A percentile compares a stretch with the other conserved stretches of the same genome.
Evolutionary conservation across 2,797 vertebrate genomes (phyloP).

Genomic region (Danio choprae): DNA sequence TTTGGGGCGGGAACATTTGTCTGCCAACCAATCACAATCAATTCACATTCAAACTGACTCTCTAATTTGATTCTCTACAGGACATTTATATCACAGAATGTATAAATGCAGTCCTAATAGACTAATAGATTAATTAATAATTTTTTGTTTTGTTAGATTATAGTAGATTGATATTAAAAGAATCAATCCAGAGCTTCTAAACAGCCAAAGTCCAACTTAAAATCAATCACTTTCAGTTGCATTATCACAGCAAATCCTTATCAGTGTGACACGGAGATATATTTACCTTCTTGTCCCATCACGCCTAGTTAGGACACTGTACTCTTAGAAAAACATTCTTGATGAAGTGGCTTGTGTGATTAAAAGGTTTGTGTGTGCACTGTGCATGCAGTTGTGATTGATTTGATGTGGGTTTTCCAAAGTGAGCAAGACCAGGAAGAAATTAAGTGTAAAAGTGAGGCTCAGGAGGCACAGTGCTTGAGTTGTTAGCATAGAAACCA

Average conservation of each 20-base stretch:
- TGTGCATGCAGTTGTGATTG: slow-evolving; percentile 15
- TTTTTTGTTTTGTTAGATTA: too few relatives aligned
- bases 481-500: slow-evolving; percentile 35
- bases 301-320: slow-evolving; percentile 3
- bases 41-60: neutral
- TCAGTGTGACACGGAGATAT: neutral
- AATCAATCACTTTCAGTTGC: neutral
- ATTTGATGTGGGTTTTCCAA: neutral
- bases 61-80: neutral
- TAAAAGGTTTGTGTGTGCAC: neutral
- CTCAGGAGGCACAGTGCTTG: neutral
- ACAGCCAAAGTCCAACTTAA: neutral
- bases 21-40: neutral
- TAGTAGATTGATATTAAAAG: too few relatives aligned
- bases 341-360: neutral
- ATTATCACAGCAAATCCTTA: neutral
- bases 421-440: slow-evolving; percentile 1
- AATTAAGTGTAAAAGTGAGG: neutral
- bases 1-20: neutral
- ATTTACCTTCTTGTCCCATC: neutral
- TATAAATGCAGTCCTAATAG: neutral
- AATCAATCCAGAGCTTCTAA: neutral
- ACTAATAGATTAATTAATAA: neutral
- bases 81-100: neutral
- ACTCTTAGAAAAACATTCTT: neutral